Evolutionary conservation across 2,888 invertebrate species (phyloP), one percentile per base, ranked within the genome.

Genomic region (Anagyrus pseudococci): DNA sequence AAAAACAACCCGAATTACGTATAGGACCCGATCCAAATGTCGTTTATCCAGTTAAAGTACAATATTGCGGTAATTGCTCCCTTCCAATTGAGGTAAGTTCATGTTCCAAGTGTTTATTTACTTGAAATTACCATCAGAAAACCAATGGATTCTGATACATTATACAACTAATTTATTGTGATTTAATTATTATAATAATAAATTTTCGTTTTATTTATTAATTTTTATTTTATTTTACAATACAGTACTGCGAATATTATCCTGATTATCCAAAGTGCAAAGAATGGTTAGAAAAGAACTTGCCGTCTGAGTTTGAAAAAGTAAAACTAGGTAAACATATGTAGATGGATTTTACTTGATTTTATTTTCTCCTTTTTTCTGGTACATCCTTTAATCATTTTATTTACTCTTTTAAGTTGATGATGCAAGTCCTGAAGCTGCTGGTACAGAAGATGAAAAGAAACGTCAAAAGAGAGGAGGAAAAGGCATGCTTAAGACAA

Each of bases 181-280:
- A 33, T 33, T 33, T 6, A 33, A 23, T n/a, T n/a, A n/a, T 37
- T 22, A 50, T 8, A 22, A 10, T 58, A 54, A 50, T 58, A 15
- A 47, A 46, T 54, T 48, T 49, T n/a, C n/a, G n/a, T n/a, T n/a
- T n/a, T n/a, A n/a, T n/a, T n/a, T n/a, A n/a, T n/a, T n/a, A n/a
- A n/a, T n/a, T n/a, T n/a, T n/a, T n/a, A n/a, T n/a, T n/a, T n/a
- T n/a, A 50, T 49, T 61, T 55, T 53, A 56, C 62, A 58, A 77
- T 81, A 19, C 78, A 94, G 92, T 99, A 98, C 81, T 98, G 98
- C 82, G 98, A 98, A 85, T 97, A 94, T 82, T 96, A 97, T 82
- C 98, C 98, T 10, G 96, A 96, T 81, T 95, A 94, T 80, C 98
- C 97, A 69, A 96, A 96, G 83, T 99, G 98, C 80, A 96, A 96